A percentile compares a stretch with the other conserved stretches of the same genome.
phyloP scores from a whole-genome alignment of 2,888 invertebrate genomes.

The Hyposoter dolosus region DNA sequence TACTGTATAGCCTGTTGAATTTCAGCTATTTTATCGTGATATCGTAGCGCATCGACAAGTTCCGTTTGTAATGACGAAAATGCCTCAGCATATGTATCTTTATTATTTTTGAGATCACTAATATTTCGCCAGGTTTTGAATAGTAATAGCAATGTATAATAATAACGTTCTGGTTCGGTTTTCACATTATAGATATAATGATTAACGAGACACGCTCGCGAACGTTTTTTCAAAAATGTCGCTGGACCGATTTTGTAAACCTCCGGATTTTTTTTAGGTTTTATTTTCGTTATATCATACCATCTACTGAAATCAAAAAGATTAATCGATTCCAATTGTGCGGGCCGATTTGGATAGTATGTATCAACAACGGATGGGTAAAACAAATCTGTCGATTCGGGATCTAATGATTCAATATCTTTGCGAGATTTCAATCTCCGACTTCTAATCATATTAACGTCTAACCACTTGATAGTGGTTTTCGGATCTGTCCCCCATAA shows the following conservation, averaged over 20 bases:
- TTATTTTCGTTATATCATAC: slow-evolving; percentile 3
- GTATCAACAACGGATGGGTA: slow-evolving; percentile 52
- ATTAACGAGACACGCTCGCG: slow-evolving; percentile 69
- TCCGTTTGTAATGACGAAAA: no score
- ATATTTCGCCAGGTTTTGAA: no score
- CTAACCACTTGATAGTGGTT: slow-evolving; percentile 53
- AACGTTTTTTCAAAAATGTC: slow-evolving; percentile 67
- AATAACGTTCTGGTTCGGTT: slow-evolving; percentile 70
- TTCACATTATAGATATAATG: slow-evolving; percentile 69
- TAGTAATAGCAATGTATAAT: slow-evolving; percentile 22
- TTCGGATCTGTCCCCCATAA: slow-evolving; percentile 43
- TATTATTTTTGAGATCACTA: no score
- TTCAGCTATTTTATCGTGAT: no score
- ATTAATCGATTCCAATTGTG: slow-evolving; percentile 47
- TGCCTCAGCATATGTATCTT: no score
- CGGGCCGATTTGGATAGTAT: slow-evolving; percentile 66
- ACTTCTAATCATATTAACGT: slow-evolving; percentile 43
- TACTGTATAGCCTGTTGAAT: no score
- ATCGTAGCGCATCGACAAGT: no score
- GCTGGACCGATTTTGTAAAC: slow-evolving; percentile 4
- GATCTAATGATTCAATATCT: slow-evolving; percentile 39
- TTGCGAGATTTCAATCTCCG: slow-evolving; percentile 16
- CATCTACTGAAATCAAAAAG: slow-evolving; percentile 19
- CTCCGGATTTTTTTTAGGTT: neutral
- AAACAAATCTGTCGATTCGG: slow-evolving; percentile 62